phyloP scores from a whole-genome alignment of 2,113 vertebrate genomes.

The Sturnira hondurensis region DNA sequence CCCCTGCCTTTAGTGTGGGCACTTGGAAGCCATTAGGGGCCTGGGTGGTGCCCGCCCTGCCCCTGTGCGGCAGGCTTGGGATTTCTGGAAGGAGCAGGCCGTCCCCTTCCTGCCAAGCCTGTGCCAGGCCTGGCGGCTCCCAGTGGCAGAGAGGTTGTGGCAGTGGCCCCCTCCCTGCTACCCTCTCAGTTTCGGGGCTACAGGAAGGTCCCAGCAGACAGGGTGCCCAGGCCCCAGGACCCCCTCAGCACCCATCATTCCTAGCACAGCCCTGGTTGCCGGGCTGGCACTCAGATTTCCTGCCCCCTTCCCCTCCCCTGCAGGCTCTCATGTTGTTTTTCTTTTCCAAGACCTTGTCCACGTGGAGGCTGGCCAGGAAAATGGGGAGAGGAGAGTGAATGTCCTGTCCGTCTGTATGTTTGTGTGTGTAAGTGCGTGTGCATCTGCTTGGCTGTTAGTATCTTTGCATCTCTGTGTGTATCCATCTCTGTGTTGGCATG shows the following conservation, averaged over 20 bases:
- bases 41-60: conserved; percentile 4
- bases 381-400: not conserved
- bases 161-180: not conserved
- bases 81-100: conserved; percentile 21
- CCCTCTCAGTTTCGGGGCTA: not conserved
- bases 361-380: conserved; percentile 60
- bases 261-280: not conserved
- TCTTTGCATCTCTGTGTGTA: not conserved
- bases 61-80: not conserved
- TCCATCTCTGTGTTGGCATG: not conserved
- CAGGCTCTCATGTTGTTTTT: conserved; percentile 47
- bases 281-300: conserved; percentile 45
- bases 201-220: not conserved
- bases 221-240: not conserved
- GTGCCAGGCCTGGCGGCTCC: not conserved
- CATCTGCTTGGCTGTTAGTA: not conserved
- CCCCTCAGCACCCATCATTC: not conserved
- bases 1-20: not conserved
- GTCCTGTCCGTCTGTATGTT: fast-evolving
- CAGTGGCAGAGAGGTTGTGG: not conserved
- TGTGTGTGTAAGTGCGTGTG: not conserved
- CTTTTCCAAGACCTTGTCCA: conserved; percentile 60
- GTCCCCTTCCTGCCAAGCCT: not conserved
- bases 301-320: not conserved
- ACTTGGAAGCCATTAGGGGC: conserved; percentile 67